A percentile compares a stretch with the other conserved stretches of the same genome.
Conservation (phyloP, 2,113 vertebrate genomes). For the Circaetus gallicus region DNA sequence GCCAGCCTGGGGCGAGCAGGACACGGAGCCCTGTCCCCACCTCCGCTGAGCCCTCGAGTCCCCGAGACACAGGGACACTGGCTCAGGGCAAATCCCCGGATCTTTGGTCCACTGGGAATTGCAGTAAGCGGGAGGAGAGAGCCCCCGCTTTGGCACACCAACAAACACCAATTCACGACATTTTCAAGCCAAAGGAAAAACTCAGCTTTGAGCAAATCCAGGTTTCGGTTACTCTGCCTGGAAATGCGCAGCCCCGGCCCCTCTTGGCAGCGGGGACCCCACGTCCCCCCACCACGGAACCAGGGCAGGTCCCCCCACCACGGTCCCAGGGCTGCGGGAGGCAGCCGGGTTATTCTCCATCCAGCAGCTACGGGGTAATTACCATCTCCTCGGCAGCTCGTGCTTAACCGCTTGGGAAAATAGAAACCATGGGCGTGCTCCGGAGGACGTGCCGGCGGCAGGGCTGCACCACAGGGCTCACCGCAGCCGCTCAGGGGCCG, state of each 20-base stretch:
- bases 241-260: not conserved
- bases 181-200: not conserved
- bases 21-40: not conserved
- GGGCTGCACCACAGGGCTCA: not conserved
- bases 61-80: rapidly evolving
- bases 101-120: rapidly evolving
- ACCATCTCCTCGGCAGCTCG: not conserved
- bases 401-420: not conserved
- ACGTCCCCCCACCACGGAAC: not conserved
- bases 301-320: not conserved
- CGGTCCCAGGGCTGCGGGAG: not conserved
- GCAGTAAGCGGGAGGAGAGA: not conserved
- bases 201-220: not conserved
- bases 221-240: no score
- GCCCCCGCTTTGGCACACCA: not conserved
- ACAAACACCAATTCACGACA: rapidly evolving
- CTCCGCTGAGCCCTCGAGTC: not conserved
- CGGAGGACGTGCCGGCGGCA: not conserved
- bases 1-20: not conserved
- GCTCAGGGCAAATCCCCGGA: no score
- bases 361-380: not conserved
- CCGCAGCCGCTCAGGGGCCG: no score
- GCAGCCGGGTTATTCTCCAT: not conserved
- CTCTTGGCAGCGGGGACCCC: not conserved
- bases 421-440: not conserved